Evolutionary conservation across 2,888 invertebrate species (phyloP), one percentile per base, ranked within the genome.

Genomic region (Parnassius smintheus): DNA sequence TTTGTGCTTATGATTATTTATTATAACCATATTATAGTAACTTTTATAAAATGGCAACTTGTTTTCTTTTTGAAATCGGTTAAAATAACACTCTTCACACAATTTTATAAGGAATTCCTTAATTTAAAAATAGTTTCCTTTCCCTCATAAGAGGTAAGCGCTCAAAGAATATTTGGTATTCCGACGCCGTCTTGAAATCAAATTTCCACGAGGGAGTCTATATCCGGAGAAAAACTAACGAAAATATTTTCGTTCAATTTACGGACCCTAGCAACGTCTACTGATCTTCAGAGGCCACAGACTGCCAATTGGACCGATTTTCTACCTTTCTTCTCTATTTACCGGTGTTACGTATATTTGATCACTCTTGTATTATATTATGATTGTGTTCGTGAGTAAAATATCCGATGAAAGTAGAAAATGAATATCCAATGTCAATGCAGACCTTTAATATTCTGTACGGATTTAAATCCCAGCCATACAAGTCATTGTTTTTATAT

Each of bases 221-320:
- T 70, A 67, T 70, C 68, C 70, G 65, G 63, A 68, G 74, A 69
- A 78, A 76, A 84, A 78, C 80, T 81, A 83, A 86, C 81, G 81
- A 82, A 84, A 87, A 86, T 86, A 81, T 87, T 87, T 84, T 85
- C 78, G 69, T 87, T 86, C 80, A 82, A 86, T 86, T 83, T 79
- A 75, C 72, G 64, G 65, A 65, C 64, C 68, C 69, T 56, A 63
- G 65, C 64, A 62, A 59, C 62, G 61, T 60, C 65, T 69, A 42
- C 65, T 66, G 56, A 44, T 25, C 50, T 22, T 45, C 49, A 54
- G 65, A 59, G 64, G 59, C 61, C 63, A 61, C 63, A 55, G 66
- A 62, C 62, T 65, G 48, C 52, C 59, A 68, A 70, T 69, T 67
- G 58, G 66, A 45, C 64, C 65, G 62, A 66, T 69, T 70, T 65